phyloP scores from a whole-genome alignment of 2,113 vertebrate species.

The Saccopteryx bilineata region DNA sequence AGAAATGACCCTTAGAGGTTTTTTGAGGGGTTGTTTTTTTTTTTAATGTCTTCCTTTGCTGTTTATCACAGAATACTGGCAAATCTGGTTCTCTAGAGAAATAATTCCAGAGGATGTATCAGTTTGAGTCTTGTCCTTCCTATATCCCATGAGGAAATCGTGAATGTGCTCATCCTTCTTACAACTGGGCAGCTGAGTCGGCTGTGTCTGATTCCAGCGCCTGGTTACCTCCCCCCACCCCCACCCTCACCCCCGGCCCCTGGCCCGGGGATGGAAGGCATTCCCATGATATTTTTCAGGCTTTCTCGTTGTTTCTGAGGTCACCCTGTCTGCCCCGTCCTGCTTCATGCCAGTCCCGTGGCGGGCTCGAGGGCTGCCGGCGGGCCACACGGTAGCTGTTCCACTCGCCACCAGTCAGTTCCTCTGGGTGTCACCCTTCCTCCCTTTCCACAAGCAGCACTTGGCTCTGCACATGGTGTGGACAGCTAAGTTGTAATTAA shows the following conservation, averaged over 20 bases:
- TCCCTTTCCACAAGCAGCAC: neutral
- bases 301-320: constrained; percentile 78
- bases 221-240: neutral
- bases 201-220: neutral
- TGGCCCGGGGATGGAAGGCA: constrained; percentile 56
- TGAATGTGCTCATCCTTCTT: neutral
- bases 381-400: neutral
- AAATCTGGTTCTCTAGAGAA: constrained; percentile 15
- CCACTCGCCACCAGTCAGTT: neutral
- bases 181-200: neutral
- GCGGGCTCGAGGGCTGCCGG: constrained; percentile 40
- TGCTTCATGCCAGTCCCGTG: constrained; percentile 54
- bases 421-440: constrained; percentile 51
- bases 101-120: constrained; percentile 16
- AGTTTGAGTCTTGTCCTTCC: neutral
- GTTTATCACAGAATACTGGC: neutral
- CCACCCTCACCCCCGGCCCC: too few relatives aligned
- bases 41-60: neutral
- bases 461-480: constrained; percentile 14
- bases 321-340: constrained; percentile 77
- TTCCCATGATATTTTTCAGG: constrained; percentile 58
- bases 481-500: constrained; percentile 33
- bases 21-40: neutral
- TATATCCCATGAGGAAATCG: neutral
- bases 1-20: neutral